Base-by-base conservation (phyloP, 2,888 invertebrate species). In the Ctenicera cuprea region DNA sequence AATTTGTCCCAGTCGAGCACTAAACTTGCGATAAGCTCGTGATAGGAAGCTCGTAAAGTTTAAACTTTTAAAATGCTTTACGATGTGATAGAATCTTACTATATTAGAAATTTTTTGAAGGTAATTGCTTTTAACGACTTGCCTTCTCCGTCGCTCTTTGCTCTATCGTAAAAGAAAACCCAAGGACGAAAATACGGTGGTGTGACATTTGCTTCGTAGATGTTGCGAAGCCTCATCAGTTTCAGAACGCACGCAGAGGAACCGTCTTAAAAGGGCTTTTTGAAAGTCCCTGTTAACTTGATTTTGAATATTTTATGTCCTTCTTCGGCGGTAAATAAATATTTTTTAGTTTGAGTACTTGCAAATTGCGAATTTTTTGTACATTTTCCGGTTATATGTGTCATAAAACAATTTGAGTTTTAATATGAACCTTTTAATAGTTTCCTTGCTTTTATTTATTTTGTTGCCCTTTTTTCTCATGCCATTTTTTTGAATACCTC, bases 41-140 rank as follows among this genome's bases (percentile, higher is more conserved):
- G 73, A 74, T 75, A 74, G 69, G 69, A 74, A 77, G 61, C 76
- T 74, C 70, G 71, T 76, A 78, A 76, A 76, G 75, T 75, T 76
- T 67, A 75, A 78, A 78, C 72, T 78, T 78, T 78, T 77, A 72
- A 75, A 77, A 78, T 78, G 65, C 77, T 77, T 78, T 77, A 77
- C 76, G 77, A 77, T 65, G 72, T 75, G 78, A 76, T 76, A 73
- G 75, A 77, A 77, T 77, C 76, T 76, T 74, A 76, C 74, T 74
- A 73, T 50, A 67, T 63, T 69, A 62, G 52, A 38, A 65, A 65
- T 65, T 65, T 38, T 59, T 59, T 38, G 59, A 38, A 16, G 16
- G 54, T 33, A 54, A 59, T 38, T 59, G 59, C 38, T 20, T 20
- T 12, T 38, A 59, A 38, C 59, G 59, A 20, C 9, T 3, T 9